phyloP scores from a whole-genome alignment of 2,113 vertebrate species.

The Eleginops maclovinus region DNA sequence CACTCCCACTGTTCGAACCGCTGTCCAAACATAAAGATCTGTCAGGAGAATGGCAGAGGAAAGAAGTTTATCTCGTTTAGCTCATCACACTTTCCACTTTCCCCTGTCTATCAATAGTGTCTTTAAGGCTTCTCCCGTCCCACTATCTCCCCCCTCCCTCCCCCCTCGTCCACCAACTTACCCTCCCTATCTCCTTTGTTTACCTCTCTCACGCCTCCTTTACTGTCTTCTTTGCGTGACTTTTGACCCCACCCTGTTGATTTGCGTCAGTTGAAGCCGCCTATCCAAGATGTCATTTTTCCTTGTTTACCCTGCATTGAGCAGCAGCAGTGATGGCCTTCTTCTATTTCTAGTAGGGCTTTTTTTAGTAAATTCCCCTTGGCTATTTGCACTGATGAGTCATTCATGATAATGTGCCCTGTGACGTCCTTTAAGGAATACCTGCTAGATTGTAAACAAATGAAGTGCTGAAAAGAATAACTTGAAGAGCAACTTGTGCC shows the following conservation, averaged over 20 bases:
- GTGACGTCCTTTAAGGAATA: neutral
- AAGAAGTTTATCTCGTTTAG: constrained; percentile 51
- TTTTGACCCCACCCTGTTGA: constrained; percentile 57
- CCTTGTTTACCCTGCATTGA: constrained; percentile 33
- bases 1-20: constrained; percentile 27
- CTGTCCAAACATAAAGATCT: constrained; percentile 58
- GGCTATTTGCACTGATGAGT: neutral
- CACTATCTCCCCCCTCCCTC: neutral
- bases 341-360: neutral
- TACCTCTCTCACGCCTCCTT: constrained; percentile 59
- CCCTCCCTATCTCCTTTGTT: constrained; percentile 53
- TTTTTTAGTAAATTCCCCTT: constrained; percentile 7
- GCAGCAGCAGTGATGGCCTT: neutral
- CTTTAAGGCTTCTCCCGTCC: constrained; percentile 17
- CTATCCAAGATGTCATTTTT: constrained; percentile 35
- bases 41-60: constrained; percentile 46
- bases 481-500: too few relatives aligned
- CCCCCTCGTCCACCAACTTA: constrained; percentile 4
- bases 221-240: constrained; percentile 32
- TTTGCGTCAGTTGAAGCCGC: constrained; percentile 27
- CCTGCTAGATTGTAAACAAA: neutral
- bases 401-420: constrained; percentile 6
- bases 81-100: constrained; percentile 44
- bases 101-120: constrained; percentile 40
- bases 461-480: neutral